Percentiles rank a stretch among this genome's conserved stretches.
Conservation (phyloP, 1,140 invertebrate species). For the Homalodisca vitripennis region DNA sequence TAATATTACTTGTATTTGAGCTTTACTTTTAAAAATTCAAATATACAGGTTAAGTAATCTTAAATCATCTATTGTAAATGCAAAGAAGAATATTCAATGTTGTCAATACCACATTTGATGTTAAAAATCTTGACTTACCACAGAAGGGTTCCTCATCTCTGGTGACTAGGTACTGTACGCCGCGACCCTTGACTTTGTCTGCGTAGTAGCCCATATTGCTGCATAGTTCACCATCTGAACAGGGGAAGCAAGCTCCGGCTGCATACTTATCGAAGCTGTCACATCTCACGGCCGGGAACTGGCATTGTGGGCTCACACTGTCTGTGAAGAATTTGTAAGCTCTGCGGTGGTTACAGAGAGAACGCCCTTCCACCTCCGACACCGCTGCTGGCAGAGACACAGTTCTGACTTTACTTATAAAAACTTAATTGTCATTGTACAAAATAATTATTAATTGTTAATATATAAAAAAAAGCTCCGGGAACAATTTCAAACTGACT, state of each 20-base stretch:
- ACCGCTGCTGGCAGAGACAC: conserved; percentile 52
- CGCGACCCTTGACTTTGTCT: conserved; percentile 72
- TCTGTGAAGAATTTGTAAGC: conserved; percentile 94
- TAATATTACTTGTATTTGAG: too few relatives aligned
- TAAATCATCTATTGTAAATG: too few relatives aligned
- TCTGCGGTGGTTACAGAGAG: conserved; percentile 86
- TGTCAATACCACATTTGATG: too few relatives aligned
- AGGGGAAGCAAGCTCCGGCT: conserved; percentile 71
- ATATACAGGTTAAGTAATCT: too few relatives aligned
- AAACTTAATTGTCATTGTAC: too few relatives aligned
- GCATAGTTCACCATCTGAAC: conserved; percentile 62
- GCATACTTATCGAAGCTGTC: conserved; percentile 82
- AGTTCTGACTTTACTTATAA: too few relatives aligned
- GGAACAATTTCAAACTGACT: too few relatives aligned
- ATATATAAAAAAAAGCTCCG: conserved; percentile 1
- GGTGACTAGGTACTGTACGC: conserved; percentile 81
- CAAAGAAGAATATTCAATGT: too few relatives aligned
- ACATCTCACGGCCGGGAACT: conserved; percentile 86
- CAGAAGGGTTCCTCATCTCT: conserved; percentile 91
- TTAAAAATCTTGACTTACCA: too few relatives aligned
- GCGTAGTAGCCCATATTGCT: conserved; percentile 95
- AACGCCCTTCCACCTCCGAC: conserved; percentile 79
- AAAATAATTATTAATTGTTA: not conserved
- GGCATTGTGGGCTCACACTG: conserved; percentile 84
- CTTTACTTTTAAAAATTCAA: too few relatives aligned